These are phyloP conservation scores for Oscarella lobularis DNA, from an alignment of 37 sponge, comb jelly and placozoan genomes.

Conservation along the genomic window DNA sequence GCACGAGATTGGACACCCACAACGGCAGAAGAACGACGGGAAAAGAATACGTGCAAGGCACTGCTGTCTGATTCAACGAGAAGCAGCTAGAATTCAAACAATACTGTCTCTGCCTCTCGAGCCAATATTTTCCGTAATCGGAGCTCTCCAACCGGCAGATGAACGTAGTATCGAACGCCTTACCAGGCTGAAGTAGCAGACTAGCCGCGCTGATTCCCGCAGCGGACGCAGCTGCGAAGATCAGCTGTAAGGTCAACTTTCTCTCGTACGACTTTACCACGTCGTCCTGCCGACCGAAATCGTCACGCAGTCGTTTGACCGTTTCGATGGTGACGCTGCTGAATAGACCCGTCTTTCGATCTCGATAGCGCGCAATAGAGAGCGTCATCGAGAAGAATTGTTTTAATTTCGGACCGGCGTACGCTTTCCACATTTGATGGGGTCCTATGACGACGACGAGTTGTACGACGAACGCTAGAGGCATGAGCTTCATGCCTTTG, in stretches of 20 bases:
- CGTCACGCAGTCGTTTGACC: background rate
- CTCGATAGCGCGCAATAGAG: background rate
- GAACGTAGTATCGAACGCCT: too few relatives aligned
- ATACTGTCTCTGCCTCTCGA: too few relatives aligned
- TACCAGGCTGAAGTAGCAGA: too few relatives aligned
- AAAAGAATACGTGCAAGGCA: background rate
- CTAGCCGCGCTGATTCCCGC: too few relatives aligned
- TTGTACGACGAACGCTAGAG: background rate
- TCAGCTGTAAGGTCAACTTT: background rate
- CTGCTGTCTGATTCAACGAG: background rate
- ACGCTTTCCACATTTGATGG: background rate
- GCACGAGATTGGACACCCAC: background rate
- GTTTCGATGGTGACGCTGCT: background rate
- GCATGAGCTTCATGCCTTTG: background rate
- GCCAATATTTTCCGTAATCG: too few relatives aligned
- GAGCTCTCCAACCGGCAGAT: too few relatives aligned
- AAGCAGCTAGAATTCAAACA: too few relatives aligned
- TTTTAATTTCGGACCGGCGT: background rate
- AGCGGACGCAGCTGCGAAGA: too few relatives aligned
- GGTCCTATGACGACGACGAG: background rate
- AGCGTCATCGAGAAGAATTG: background rate
- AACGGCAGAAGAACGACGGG: background rate
- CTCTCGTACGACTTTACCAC: background rate
- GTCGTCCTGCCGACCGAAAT: background rate
- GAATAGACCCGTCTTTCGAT: background rate